Percentiles rank a stretch among this genome's conserved stretches.
Conservation (phyloP, 2,797 vertebrate species). For the Silurus lanzhouensis region DNA sequence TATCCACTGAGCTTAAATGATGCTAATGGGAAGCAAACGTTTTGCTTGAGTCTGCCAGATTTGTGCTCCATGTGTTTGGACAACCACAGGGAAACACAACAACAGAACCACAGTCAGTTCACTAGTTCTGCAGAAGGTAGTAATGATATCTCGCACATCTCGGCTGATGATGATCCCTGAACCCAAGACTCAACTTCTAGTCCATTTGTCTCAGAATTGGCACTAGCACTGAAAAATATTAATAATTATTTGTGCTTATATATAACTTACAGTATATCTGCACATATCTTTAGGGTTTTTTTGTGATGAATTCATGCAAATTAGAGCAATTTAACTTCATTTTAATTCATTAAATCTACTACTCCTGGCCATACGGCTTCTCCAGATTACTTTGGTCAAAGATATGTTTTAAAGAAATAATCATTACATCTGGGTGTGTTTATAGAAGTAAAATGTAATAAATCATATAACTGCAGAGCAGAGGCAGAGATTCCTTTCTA, state of each 20-base stretch:
- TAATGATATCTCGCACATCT: neutral
- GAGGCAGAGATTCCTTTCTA: neutral
- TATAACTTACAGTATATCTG: neutral
- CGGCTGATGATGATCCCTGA: neutral
- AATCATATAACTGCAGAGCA: neutral
- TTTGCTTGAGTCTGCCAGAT: conserved; percentile 43
- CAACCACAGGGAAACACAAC: conserved; percentile 11
- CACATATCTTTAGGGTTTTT: neutral
- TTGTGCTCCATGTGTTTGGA: conserved; percentile 35
- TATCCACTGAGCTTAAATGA: conserved; percentile 50
- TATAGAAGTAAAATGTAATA: neutral
- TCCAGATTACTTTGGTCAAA: neutral
- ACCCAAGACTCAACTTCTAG: neutral
- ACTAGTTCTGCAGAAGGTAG: neutral
- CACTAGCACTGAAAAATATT: neutral
- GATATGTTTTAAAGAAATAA: neutral
- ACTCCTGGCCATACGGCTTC: neutral
- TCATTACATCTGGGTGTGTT: neutral
- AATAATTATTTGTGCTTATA: neutral
- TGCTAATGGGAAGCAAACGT: conserved; percentile 49
- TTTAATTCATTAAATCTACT: neutral
- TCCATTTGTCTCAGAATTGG: neutral
- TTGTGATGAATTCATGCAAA: neutral
- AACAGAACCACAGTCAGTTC: conserved; percentile 10
- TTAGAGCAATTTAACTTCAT: neutral